phyloP scores from a whole-genome alignment of 1,140 invertebrate species.

The Stenopsyche tienmushanensis region DNA sequence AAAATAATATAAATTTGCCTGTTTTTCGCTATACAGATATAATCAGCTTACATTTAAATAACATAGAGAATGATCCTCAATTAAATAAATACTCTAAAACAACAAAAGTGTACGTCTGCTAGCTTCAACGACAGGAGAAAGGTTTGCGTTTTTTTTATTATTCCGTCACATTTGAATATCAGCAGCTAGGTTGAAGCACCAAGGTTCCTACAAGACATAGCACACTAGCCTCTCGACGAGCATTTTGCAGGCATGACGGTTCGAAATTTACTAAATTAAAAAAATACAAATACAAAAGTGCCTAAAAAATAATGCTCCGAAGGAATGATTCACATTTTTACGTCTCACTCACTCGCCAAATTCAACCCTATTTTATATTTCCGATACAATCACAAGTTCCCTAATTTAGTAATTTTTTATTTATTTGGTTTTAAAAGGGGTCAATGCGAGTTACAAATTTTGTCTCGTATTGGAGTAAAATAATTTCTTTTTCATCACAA shows the following conservation, averaged over 20 bases:
- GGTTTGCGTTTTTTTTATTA: too few relatives aligned
- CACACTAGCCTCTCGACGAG: slow-evolving; percentile 17
- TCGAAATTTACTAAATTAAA: slow-evolving; percentile 18
- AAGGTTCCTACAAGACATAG: slow-evolving; percentile 27
- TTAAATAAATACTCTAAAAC: too few relatives aligned
- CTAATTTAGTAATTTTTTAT: slow-evolving; percentile 34
- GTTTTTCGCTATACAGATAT: too few relatives aligned
- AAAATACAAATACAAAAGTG: slow-evolving; percentile 28
- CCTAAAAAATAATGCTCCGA: slow-evolving; percentile 26
- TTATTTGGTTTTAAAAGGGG: slow-evolving; percentile 37
- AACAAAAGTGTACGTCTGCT: too few relatives aligned
- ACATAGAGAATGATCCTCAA: too few relatives aligned
- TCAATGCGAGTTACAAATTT: slow-evolving; percentile 30
- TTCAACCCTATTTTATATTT: slow-evolving; percentile 22
- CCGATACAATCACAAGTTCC: slow-evolving; percentile 26
- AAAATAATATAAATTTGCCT: too few relatives aligned
- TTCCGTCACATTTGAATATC: too few relatives aligned
- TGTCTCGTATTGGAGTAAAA: slow-evolving; percentile 32
- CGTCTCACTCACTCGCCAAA: slow-evolving; percentile 24
- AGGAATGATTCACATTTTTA: slow-evolving; percentile 40
- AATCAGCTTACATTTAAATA: too few relatives aligned
- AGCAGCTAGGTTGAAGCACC: slow-evolving; percentile 37
- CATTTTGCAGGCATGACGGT: slow-evolving; percentile 16
- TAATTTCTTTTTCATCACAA: slow-evolving; percentile 42
- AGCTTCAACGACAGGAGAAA: too few relatives aligned